phyloP scores from a whole-genome alignment of 2,797 vertebrate species.

The Xenops minutus region DNA sequence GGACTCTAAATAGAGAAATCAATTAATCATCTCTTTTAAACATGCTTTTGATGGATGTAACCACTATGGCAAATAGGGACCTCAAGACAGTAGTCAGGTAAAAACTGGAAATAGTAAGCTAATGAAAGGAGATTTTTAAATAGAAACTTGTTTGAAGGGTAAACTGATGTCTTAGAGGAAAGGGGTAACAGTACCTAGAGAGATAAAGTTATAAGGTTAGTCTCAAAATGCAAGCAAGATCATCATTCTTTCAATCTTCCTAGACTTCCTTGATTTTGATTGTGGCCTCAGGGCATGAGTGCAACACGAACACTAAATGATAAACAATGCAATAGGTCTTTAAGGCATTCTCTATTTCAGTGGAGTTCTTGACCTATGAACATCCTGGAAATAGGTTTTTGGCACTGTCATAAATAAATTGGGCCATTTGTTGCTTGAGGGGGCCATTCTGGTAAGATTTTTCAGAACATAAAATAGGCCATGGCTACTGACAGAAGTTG shows the following conservation, averaged over 20 bases:
- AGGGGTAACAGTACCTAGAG: not conserved
- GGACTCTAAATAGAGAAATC: not conserved
- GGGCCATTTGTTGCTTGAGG: conserved; percentile 2
- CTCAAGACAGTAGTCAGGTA: not conserved
- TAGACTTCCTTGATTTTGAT: not conserved
- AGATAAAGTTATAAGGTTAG: not conserved
- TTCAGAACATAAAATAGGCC: not conserved
- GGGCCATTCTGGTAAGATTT: not conserved
- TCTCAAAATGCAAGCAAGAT: not conserved
- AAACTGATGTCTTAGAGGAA: not conserved
- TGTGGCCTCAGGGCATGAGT: not conserved
- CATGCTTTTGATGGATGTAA: not conserved
- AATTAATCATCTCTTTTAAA: not conserved
- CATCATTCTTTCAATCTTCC: not conserved
- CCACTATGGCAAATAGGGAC: not conserved
- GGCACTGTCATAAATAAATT: conserved; percentile 45
- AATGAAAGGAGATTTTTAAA: not conserved
- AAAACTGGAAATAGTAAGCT: not conserved
- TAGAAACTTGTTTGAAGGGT: not conserved
- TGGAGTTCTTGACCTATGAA: conserved; percentile 41
- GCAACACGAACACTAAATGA: not conserved
- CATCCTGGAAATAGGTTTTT: conserved; percentile 39
- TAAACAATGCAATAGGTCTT: not conserved
- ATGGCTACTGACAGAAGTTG: not conserved
- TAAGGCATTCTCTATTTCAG: conserved; percentile 7